phyloP scores from a whole-genome alignment of 1,140 invertebrate genomes.

The Danaus melanippus region DNA sequence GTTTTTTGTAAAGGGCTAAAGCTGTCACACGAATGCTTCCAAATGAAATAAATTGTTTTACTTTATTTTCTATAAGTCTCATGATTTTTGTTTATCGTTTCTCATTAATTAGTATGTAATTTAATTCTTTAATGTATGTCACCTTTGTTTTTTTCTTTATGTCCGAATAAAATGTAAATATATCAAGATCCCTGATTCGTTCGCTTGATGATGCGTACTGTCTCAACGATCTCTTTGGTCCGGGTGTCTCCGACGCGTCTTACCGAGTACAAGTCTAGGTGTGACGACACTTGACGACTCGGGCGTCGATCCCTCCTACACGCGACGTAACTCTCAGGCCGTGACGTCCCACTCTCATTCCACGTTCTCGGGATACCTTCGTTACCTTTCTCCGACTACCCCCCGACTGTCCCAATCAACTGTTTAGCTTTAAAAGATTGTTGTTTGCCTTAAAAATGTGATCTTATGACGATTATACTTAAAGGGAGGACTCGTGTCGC shows the following conservation, averaged over 20 bases:
- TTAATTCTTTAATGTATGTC: slow-evolving; percentile 48
- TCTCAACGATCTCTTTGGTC: slow-evolving; percentile 41
- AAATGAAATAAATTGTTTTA: slow-evolving; percentile 34
- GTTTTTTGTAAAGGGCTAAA: slow-evolving; percentile 21
- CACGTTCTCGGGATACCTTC: slow-evolving; percentile 35
- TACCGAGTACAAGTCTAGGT: slow-evolving; percentile 61
- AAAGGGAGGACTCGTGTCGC: slow-evolving; percentile 41
- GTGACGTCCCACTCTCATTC: slow-evolving; percentile 30
- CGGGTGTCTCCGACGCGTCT: slow-evolving; percentile 35
- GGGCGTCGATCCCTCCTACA: slow-evolving; percentile 30
- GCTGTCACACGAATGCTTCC: slow-evolving; percentile 57
- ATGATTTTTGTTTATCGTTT: slow-evolving; percentile 53
- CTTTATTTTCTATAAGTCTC: slow-evolving; percentile 43
- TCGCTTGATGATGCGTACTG: too few relatives aligned
- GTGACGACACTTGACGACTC: background rate
- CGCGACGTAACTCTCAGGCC: background rate
- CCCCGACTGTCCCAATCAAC: slow-evolving; percentile 38
- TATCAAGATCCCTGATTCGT: slow-evolving; percentile 20
- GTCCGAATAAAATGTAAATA: slow-evolving; percentile 40
- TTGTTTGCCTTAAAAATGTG: slow-evolving; percentile 72
- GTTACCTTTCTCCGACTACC: slow-evolving; percentile 42
- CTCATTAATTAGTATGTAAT: slow-evolving; percentile 62
- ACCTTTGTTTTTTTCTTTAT: slow-evolving; percentile 34
- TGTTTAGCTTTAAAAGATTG: slow-evolving; percentile 69
- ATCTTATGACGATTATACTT: slow-evolving; percentile 70